A percentile compares a stretch with the other conserved stretches of the same genome.
Evolutionary conservation across 2,888 invertebrate species (phyloP).

Genomic region (Polymixis lichenea): DNA sequence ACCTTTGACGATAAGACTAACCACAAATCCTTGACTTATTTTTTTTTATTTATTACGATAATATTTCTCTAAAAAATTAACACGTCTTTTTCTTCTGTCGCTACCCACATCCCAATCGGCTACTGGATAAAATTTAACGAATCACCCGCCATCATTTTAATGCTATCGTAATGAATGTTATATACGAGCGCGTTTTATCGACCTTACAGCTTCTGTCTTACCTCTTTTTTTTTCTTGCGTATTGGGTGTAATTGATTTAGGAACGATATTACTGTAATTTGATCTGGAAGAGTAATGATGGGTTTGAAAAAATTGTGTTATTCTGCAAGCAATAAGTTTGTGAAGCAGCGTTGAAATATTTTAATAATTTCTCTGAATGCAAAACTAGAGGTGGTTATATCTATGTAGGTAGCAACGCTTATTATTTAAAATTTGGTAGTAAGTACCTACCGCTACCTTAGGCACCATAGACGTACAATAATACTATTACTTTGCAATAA

Average conservation of each 20-base stretch:
- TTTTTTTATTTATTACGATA: background rate
- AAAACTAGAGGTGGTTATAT: background rate
- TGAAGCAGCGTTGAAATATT: background rate
- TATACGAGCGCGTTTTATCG: conserved; percentile 72
- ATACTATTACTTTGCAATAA: too few relatives aligned
- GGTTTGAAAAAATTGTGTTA: conserved; percentile 20
- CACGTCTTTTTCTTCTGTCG: conserved; percentile 40
- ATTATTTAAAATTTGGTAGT: background rate
- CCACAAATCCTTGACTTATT: background rate
- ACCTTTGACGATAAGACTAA: background rate
- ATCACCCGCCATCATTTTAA: conserved; percentile 76
- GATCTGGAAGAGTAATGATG: conserved; percentile 36
- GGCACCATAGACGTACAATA: too few relatives aligned
- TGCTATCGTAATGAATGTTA: conserved; percentile 75
- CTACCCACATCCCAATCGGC: conserved; percentile 68
- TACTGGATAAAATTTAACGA: conserved; percentile 76
- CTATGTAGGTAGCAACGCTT: background rate
- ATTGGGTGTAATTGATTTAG: conserved; percentile 62
- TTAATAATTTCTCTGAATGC: background rate
- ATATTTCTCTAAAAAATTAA: background rate
- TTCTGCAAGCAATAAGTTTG: conserved; percentile 17
- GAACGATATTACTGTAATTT: conserved; percentile 50
- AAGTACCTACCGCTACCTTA: background rate
- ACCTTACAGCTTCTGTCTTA: conserved; percentile 62
- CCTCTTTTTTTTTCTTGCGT: conserved; percentile 51